These are phyloP conservation scores for Thaumetopoea pityocampa DNA, from an alignment of 1,140 invertebrate species.

Conservation along the genomic window DNA sequence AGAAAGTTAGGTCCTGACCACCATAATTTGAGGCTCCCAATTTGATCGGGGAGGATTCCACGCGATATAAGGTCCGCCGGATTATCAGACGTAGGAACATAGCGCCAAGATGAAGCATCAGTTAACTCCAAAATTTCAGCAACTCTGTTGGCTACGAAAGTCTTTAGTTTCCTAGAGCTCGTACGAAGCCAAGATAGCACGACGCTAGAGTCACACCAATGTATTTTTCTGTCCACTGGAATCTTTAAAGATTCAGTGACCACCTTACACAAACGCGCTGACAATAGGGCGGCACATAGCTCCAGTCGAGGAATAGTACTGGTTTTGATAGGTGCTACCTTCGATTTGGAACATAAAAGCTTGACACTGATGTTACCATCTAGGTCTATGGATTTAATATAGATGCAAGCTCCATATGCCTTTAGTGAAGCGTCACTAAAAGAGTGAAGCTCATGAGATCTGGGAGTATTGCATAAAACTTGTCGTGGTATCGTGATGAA, in stretches of 20 bases:
- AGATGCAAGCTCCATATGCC: constrained; percentile 8
- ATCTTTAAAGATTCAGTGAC: no score
- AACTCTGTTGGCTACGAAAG: constrained; percentile 48
- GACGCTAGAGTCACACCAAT: constrained; percentile 50
- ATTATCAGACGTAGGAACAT: constrained; percentile 22
- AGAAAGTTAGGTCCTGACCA: constrained; percentile 11
- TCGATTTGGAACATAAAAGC: constrained; percentile 2
- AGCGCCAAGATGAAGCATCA: constrained; percentile 22
- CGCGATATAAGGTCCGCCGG: constrained; percentile 1
- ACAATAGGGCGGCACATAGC: constrained; percentile 11
- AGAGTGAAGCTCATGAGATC: not conserved
- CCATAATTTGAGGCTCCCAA: not conserved
- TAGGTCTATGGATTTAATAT: constrained; percentile 1
- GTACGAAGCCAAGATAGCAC: constrained; percentile 32
- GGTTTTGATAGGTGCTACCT: constrained; percentile 11
- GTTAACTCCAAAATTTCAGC: constrained; percentile 35
- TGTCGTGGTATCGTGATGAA: not conserved
- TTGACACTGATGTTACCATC: no score
- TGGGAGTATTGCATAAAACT: not conserved
- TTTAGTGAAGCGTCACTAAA: constrained; percentile 10
- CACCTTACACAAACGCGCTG: not conserved
- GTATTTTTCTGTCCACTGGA: no score
- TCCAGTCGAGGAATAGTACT: constrained; percentile 15
- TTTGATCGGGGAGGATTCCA: not conserved
- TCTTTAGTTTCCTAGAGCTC: constrained; percentile 20